phyloP scores from a whole-genome alignment of 2,797 vertebrate genomes.

The Chloroceryle inda region DNA sequence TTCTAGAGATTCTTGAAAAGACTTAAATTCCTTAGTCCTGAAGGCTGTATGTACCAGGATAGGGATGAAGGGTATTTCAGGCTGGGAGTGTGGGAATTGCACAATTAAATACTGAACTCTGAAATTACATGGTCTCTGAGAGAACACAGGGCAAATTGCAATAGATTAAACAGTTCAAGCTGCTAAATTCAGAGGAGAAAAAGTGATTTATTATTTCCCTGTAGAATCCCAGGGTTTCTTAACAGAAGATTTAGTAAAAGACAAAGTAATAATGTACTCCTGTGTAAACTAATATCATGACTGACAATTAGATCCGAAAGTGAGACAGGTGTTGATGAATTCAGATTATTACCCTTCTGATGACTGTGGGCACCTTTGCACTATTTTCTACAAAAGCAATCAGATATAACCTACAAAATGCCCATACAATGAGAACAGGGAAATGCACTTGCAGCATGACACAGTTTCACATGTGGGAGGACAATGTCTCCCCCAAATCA shows the following conservation, averaged over 20 bases:
- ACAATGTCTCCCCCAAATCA: neutral
- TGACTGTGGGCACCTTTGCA: neutral
- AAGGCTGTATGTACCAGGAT: neutral
- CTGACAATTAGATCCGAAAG: neutral
- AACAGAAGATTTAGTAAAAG: neutral
- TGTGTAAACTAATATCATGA: neutral
- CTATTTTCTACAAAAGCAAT: neutral
- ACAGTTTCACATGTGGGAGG: neutral
- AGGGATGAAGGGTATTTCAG: neutral
- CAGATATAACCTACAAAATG: neutral
- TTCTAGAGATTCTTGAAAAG: neutral
- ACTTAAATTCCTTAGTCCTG: neutral
- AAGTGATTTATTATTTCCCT: slow-evolving; percentile 27
- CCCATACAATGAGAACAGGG: neutral
- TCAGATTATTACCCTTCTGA: neutral
- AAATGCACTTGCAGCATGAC: neutral
- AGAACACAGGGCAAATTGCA: neutral
- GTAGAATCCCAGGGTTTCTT: neutral
- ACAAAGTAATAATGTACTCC: neutral
- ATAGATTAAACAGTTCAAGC: neutral
- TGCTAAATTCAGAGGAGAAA: slow-evolving; percentile 27
- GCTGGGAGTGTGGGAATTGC: neutral
- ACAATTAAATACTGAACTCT: slow-evolving; percentile 13
- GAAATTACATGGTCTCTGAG: neutral
- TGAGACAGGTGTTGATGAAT: neutral